These are phyloP conservation scores for Poecilus cupreus DNA, from an alignment of 2,888 invertebrate species.

Conservation along the genomic window DNA sequence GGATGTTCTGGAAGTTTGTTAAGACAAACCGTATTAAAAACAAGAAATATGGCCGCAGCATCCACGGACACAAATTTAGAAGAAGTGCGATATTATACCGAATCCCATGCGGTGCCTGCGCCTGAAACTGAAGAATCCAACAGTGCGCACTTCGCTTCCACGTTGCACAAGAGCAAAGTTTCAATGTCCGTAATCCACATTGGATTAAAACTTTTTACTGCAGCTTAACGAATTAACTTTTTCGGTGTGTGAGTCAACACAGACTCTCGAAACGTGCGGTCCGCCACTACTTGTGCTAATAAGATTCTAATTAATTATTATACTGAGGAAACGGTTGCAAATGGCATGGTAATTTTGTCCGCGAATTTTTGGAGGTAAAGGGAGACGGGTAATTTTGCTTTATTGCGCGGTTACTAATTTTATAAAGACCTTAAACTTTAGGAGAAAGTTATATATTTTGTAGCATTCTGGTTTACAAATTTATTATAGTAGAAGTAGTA, in stretches of 20 bases:
- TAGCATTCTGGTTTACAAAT: no score
- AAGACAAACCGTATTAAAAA: conserved; percentile 42
- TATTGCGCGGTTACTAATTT: no score
- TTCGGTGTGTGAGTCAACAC: conserved; percentile 41
- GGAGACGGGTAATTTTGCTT: no score
- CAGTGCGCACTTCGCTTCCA: conserved; percentile 7
- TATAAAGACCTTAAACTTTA: no score
- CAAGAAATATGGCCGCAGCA: conserved; percentile 21
- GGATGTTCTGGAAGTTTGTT: not conserved
- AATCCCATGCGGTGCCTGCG: conserved; percentile 8
- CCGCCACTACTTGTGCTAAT: conserved; percentile 36
- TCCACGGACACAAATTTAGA: conserved; percentile 49
- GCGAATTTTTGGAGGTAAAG: not conserved
- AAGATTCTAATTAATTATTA: conserved; percentile 48
- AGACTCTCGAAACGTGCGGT: conserved; percentile 7
- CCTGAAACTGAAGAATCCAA: conserved; percentile 2
- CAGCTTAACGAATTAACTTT: conserved; percentile 59
- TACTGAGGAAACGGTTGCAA: conserved; percentile 25
- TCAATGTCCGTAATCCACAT: conserved; percentile 57
- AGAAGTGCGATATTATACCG: conserved; percentile 55
- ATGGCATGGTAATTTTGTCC: not conserved
- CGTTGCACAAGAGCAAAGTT: conserved; percentile 52
- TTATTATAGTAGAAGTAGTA: no score
- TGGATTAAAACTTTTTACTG: conserved; percentile 59
- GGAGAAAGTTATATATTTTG: no score